phyloP scores from a whole-genome alignment of 2,888 invertebrate genomes.

The Chouioia cunea region DNA sequence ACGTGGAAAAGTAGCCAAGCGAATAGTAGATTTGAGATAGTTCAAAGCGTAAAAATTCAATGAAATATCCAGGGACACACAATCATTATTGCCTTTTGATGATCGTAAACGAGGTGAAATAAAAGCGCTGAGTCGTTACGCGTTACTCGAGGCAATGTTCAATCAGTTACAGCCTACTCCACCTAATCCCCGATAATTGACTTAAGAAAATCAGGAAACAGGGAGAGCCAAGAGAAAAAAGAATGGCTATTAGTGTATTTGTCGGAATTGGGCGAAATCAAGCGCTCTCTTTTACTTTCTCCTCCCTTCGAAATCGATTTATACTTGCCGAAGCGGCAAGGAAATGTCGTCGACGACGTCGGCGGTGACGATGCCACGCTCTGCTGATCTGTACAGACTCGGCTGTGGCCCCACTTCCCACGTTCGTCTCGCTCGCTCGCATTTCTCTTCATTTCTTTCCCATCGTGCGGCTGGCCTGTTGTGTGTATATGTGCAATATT shows the following conservation, averaged over 20 bases:
- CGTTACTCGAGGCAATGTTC: background rate
- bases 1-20: no score
- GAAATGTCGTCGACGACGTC: constrained; percentile 11
- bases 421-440: constrained; percentile 55
- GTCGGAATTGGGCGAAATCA: constrained; percentile 21
- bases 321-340: background rate
- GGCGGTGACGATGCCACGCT: constrained; percentile 37
- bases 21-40: no score
- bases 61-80: constrained; percentile 1
- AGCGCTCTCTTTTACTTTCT: constrained; percentile 3
- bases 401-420: constrained; percentile 51
- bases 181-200: constrained; percentile 13
- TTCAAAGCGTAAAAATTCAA: background rate
- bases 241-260: constrained; percentile 21
- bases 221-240: constrained; percentile 9
- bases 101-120: constrained; percentile 4
- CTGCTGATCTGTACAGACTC: constrained; percentile 26
- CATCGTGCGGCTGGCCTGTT: constrained; percentile 25
- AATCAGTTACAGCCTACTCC: constrained; percentile 2
- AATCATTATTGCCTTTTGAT: constrained; percentile 26
- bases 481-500: background rate
- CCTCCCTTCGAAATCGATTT: constrained; percentile 12
- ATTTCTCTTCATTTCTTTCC: constrained; percentile 53
- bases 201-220: constrained; percentile 20
- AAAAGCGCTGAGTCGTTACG: background rate